Conservation (phyloP, 2,797 vertebrate genomes). For the Danio aesculapii region DNA sequence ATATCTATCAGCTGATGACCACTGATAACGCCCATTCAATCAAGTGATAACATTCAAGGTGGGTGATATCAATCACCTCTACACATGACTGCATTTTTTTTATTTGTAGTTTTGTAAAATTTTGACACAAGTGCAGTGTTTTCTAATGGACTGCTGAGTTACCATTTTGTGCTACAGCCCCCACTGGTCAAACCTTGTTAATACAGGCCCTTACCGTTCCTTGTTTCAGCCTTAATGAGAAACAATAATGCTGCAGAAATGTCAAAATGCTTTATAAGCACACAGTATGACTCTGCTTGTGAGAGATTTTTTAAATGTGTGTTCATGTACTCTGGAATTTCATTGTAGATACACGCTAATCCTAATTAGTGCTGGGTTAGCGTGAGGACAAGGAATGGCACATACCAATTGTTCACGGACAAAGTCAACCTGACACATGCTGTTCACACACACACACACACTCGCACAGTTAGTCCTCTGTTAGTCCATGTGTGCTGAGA, state of each 20-base stretch:
- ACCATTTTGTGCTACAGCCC: too few species aligned
- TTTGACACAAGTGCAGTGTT: too few species aligned
- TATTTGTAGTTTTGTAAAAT: too few species aligned
- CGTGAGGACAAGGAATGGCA: constrained; percentile 28
- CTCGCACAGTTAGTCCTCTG: not conserved
- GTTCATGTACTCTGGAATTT: constrained; percentile 28
- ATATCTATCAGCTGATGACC: too few species aligned
- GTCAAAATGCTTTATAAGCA: not conserved
- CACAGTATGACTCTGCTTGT: not conserved
- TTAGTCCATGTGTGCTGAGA: constrained; percentile 19
- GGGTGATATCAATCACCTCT: too few species aligned
- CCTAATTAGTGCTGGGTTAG: constrained; percentile 30
- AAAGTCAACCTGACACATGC: constrained; percentile 28
- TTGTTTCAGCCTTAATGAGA: too few species aligned
- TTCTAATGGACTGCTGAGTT: too few species aligned
- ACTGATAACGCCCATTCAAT: too few species aligned
- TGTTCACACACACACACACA: not conserved
- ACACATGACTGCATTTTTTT: too few species aligned
- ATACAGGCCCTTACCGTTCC: too few species aligned
- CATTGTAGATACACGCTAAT: constrained; percentile 31
- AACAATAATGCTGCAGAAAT: not conserved
- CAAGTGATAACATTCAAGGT: too few species aligned
- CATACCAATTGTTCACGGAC: constrained; percentile 31
- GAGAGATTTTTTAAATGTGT: not conserved
- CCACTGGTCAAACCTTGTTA: too few species aligned